A percentile compares a stretch with the other conserved stretches of the same genome.
Evolutionary conservation across 2,888 invertebrate genomes (phyloP).

Genomic region (Cerastis leucographa): DNA sequence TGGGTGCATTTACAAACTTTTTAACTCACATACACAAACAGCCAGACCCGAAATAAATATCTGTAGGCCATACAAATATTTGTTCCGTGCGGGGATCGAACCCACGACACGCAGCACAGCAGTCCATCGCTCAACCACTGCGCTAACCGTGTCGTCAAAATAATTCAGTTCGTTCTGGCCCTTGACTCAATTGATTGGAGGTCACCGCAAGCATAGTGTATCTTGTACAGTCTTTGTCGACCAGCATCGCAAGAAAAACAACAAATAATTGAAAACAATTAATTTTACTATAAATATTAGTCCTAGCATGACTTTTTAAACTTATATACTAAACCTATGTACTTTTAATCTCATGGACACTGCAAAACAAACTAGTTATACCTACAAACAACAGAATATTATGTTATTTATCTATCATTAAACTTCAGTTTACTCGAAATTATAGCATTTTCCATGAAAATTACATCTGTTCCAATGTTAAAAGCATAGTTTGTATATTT

Average conservation of each 20-base stretch:
- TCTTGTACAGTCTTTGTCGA: background rate
- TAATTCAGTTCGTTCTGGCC: background rate
- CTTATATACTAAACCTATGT: background rate
- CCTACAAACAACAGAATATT: slow-evolving; percentile 20
- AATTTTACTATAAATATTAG: slow-evolving; percentile 28
- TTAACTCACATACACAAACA: no score
- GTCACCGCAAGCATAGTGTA: background rate
- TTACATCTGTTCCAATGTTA: slow-evolving; percentile 30
- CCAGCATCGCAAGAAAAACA: background rate
- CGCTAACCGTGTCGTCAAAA: no score
- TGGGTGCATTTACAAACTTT: no score
- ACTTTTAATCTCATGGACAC: background rate
- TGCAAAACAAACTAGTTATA: slow-evolving; percentile 9
- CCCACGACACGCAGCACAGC: no score
- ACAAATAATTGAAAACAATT: slow-evolving; percentile 3
- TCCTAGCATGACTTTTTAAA: slow-evolving; percentile 35
- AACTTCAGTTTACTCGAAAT: slow-evolving; percentile 40
- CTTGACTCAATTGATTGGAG: background rate
- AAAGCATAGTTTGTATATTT: slow-evolving; percentile 13
- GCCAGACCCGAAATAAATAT: no score
- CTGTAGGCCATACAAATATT: no score
- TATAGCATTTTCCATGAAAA: slow-evolving; percentile 33
- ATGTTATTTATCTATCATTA: slow-evolving; percentile 39
- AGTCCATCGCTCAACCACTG: no score
- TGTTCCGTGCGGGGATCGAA: no score